A percentile compares a stretch with the other conserved stretches of the same genome.
phyloP scores from a whole-genome alignment of 1,140 invertebrate genomes.

The Mesaphorura yosii region DNA sequence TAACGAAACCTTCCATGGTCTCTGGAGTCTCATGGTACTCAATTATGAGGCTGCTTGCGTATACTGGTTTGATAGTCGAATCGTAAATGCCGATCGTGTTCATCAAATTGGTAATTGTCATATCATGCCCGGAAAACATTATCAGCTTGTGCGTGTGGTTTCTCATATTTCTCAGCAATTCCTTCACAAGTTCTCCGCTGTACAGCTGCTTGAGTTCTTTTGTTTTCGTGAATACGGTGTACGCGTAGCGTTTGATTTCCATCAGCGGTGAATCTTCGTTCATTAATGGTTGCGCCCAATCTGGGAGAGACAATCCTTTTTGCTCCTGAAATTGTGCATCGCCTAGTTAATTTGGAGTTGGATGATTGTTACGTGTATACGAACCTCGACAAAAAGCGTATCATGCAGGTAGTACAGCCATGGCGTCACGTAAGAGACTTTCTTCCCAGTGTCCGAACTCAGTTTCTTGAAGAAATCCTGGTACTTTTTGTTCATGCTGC shows the following conservation, averaged over 20 bases:
- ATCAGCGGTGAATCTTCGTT: not conserved
- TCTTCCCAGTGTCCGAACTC: too few species aligned
- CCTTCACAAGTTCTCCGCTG: not conserved
- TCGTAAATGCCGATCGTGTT: not conserved
- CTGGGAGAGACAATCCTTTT: not conserved
- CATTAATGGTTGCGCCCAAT: slow-evolving; percentile 2
- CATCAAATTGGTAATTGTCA: not conserved
- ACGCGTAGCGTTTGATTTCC: not conserved
- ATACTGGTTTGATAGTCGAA: not conserved
- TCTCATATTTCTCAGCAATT: not conserved
- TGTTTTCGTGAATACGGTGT: not conserved
- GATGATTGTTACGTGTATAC: not conserved
- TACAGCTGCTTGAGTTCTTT: slow-evolving; percentile 4
- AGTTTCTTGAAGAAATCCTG: too few species aligned
- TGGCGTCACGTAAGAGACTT: not conserved
- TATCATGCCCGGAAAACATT: not conserved
- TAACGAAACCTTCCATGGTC: not conserved
- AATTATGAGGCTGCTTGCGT: not conserved
- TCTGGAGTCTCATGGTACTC: slow-evolving; percentile 6
- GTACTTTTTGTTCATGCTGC: too few species aligned
- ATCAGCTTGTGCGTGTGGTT: not conserved
- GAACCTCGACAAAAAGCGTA: slow-evolving; percentile 1
- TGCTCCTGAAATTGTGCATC: not conserved
- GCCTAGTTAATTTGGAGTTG: slow-evolving; percentile 1
- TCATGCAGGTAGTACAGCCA: too few species aligned